A percentile compares a stretch with the other conserved stretches of the same genome.
These are phyloP conservation scores for Clupea harengus DNA, from an alignment of 2,113 vertebrate genomes.

Conservation along the genomic window DNA sequence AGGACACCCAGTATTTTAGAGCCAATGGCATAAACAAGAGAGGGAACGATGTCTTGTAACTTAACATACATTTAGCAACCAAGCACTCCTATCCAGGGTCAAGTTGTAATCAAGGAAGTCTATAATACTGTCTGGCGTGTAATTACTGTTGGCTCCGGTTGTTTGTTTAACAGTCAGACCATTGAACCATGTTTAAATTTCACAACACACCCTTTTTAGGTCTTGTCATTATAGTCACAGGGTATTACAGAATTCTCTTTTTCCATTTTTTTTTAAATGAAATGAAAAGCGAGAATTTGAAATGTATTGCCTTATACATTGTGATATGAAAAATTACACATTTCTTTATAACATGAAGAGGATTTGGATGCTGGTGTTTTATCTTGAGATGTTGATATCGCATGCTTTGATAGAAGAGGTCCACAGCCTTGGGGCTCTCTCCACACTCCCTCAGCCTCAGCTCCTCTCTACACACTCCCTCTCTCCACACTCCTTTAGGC, in stretches of 20 bases:
- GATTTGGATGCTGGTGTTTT: neutral
- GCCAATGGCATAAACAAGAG: neutral
- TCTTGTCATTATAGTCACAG: neutral
- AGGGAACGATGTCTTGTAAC: neutral
- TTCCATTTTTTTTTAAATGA: too few relatives aligned
- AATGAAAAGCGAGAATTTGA: too few relatives aligned
- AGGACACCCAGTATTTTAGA: neutral
- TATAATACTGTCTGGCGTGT: neutral
- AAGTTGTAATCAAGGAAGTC: constrained; percentile 8
- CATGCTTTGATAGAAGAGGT: neutral
- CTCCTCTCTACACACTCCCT: neutral
- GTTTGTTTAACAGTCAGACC: neutral
- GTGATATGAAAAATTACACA: too few relatives aligned
- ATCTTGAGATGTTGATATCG: neutral
- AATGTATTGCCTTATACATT: too few relatives aligned
- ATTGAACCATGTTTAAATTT: neutral
- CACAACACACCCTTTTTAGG: neutral
- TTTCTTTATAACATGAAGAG: neutral
- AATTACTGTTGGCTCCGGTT: neutral
- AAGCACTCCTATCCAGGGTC: neutral
- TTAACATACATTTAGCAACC: neutral
- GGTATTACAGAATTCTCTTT: neutral
- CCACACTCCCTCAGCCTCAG: neutral
- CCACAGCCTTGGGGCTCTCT: neutral
- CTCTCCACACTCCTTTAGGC: neutral